Base-by-base conservation (phyloP, 2,113 vertebrate genomes). In the Sceloporus tristichus region DNA sequence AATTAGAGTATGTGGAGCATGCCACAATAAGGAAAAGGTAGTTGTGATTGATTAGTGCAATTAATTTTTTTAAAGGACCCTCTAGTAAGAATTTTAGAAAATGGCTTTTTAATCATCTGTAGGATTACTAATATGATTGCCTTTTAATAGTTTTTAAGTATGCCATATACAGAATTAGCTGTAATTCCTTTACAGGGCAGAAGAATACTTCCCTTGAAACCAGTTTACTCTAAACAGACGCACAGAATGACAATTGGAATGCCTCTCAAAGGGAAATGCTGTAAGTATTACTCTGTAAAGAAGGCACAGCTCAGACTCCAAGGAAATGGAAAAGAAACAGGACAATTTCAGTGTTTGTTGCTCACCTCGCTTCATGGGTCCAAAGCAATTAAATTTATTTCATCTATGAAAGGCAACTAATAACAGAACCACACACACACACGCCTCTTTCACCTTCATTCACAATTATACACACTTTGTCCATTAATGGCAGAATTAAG, bases 31-130 rank as follows among this genome's bases (percentile, higher is more conserved):
- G 96, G 97, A 96, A 95, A 96, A 98, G 97, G 97, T 95, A 96
- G 97, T 96, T 97, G 95, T 97, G 98, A 98, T 97, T 98, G 98
- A 98, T 98, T 98, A 97, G 96, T 97, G 97, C 97, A 98, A 98
- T 98, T 98, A 88, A 56, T 84, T 54, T 56, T 88, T 83, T 83
- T 83, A 92, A 94, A 91, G 89, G 96, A 95, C 97, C 96, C 96
- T 98, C 98, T 98, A 98, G 95, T 96, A 98, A 98, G 98, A 98
- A 98, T 98, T 98, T 98, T 97, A 98, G 98, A 97, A 99, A 99
- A 99, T 98, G 95, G 96, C 97, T 99, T 99, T 99, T 99, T 99
- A 99, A 99, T 99, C 97, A 97, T 98, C 97, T 95, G 91, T 97
- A 97, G 95, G 98, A 97, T 95, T 95, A 96, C 93, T 96, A 97